Conservation (phyloP, 2,797 vertebrate genomes). For the Leucoraja ocellata region DNA sequence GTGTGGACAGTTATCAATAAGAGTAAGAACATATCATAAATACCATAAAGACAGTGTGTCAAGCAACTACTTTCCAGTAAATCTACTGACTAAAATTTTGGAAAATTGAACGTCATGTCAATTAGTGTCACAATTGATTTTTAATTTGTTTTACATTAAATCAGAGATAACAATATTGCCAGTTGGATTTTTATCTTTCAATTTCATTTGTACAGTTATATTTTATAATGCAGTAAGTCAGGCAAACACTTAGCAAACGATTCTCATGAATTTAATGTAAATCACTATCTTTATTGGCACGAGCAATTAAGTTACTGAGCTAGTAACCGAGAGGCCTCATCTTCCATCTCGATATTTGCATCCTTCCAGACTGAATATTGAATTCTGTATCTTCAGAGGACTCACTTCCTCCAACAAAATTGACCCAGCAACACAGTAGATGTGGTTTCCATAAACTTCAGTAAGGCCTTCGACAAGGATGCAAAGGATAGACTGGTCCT, state of each 20-base stretch:
- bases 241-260: not conserved
- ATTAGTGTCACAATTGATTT: not conserved
- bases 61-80: not conserved
- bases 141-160: not conserved
- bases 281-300: not conserved
- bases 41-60: not conserved
- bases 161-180: not conserved
- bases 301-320: too few species aligned
- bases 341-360: too few species aligned
- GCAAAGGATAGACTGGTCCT: too few species aligned
- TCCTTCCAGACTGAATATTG: too few species aligned
- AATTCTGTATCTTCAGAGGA: too few species aligned
- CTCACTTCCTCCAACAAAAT: too few species aligned
- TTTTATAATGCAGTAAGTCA: not conserved
- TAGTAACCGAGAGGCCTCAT: too few species aligned
- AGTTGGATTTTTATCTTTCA: not conserved
- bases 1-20: not conserved
- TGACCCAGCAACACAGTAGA: too few species aligned
- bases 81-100: not conserved
- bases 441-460: too few species aligned
- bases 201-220: not conserved
- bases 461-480: too few species aligned
- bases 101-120: not conserved
- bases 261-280: not conserved
- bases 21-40: not conserved